These are phyloP conservation scores for Ctenodactylus gundi DNA, from an alignment of 2,113 vertebrate genomes.

Conservation along the genomic window DNA sequence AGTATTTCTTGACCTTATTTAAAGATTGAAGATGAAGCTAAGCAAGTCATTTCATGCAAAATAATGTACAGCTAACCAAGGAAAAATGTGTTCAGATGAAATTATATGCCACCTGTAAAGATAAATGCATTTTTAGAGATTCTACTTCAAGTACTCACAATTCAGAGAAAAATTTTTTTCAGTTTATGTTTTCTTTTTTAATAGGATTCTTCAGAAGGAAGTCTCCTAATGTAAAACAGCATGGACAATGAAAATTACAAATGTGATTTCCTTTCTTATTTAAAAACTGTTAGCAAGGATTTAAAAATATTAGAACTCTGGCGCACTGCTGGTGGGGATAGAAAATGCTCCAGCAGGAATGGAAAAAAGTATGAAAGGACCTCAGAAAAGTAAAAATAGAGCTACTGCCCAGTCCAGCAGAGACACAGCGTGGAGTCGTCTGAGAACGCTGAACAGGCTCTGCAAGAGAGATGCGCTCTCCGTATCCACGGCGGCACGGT, in stretches of 20 bases:
- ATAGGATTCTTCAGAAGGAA: not conserved
- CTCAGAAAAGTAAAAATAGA: not conserved
- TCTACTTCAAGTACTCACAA: not conserved
- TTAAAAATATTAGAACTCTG: not conserved
- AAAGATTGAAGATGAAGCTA: constrained; percentile 39
- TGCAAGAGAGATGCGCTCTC: not conserved
- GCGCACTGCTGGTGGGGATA: not conserved
- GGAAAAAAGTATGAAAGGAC: not conserved
- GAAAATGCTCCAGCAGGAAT: not conserved
- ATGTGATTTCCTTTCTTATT: constrained; percentile 5
- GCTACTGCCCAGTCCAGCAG: not conserved
- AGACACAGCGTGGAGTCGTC: not conserved
- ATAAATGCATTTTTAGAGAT: not conserved
- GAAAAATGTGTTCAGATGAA: not conserved
- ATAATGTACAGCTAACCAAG: constrained; percentile 6
- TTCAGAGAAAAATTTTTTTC: not conserved
- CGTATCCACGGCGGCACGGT: not conserved
- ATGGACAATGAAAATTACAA: not conserved
- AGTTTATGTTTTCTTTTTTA: too few relatives aligned
- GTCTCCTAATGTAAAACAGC: not conserved
- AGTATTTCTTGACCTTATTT: constrained; percentile 70
- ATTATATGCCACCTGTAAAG: not conserved
- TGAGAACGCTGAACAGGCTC: not conserved
- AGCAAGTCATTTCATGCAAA: constrained; percentile 13
- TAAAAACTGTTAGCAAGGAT: not conserved